Percentiles rank a stretch among this genome's conserved stretches.
Conservation (phyloP, 2,888 invertebrate genomes). For the Eudasyphora cyanicolor region DNA sequence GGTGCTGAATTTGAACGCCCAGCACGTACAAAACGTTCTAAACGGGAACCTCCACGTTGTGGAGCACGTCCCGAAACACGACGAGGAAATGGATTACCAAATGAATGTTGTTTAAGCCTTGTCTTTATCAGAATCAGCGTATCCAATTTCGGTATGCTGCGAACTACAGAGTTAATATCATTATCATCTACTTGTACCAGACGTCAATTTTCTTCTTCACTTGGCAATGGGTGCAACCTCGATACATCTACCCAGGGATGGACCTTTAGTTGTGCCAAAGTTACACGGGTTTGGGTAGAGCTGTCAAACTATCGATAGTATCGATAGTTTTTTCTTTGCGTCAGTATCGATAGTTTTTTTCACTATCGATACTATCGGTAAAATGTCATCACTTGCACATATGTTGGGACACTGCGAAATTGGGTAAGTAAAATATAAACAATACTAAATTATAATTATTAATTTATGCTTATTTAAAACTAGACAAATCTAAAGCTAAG, state of each 20-base stretch:
- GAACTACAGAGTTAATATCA: constrained; percentile 94
- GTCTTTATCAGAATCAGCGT: constrained; percentile 97
- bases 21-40: constrained; percentile 82
- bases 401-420: too few species aligned
- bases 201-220: constrained; percentile 95
- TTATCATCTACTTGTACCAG: constrained; percentile 97
- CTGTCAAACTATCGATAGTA: too few species aligned
- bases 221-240: constrained; percentile 87
- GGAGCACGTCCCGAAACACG: constrained; percentile 77
- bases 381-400: too few species aligned
- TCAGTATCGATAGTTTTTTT: too few species aligned
- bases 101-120: constrained; percentile 97
- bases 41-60: constrained; percentile 78
- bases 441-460: too few species aligned
- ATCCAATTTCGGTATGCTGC: constrained; percentile 95
- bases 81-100: constrained; percentile 86
- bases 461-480: too few species aligned
- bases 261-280: too few species aligned
- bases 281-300: too few species aligned
- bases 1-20: constrained; percentile 90
- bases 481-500: too few species aligned
- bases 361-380: too few species aligned
- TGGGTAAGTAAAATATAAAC: not conserved
- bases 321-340: too few species aligned
- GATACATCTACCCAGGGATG: constrained; percentile 93